phyloP scores from a whole-genome alignment of 2,113 vertebrate genomes.

The Myodes glareolus region DNA sequence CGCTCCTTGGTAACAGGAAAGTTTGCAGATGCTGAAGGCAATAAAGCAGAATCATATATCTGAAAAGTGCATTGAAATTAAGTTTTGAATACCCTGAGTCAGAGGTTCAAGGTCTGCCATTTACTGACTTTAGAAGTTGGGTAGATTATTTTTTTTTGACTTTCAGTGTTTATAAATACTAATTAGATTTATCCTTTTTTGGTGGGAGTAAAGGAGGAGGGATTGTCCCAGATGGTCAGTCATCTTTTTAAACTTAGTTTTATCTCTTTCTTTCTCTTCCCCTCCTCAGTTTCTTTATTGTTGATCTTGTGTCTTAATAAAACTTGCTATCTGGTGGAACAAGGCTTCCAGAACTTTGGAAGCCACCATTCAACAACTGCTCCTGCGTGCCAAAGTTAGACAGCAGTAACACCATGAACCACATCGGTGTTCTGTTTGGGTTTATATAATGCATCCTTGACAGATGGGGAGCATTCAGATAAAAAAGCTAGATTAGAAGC shows the following conservation, averaged over 20 bases:
- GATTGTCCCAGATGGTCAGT: neutral
- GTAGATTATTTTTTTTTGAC: neutral
- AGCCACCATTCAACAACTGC: neutral
- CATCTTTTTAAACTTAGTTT: neutral
- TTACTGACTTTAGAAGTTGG: neutral
- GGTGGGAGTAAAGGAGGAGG: neutral
- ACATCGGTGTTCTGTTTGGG: neutral
- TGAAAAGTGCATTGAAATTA: conserved; percentile 8
- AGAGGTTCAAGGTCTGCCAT: neutral
- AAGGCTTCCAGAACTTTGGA: neutral
- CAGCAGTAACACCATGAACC: neutral
- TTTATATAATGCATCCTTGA: neutral
- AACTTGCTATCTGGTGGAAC: neutral
- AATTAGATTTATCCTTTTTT: neutral
- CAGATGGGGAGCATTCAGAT: neutral
- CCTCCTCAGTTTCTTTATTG: neutral
- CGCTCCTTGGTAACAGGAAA: neutral
- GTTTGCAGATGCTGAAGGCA: neutral
- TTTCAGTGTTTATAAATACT: neutral
- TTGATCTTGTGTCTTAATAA: neutral
- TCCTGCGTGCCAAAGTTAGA: neutral
- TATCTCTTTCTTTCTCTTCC: neutral
- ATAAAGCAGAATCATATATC: neutral
- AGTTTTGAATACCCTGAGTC: neutral
- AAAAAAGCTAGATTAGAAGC: neutral